Conservation (phyloP, 2,797 vertebrate genomes). For the Scolopax rusticola region DNA sequence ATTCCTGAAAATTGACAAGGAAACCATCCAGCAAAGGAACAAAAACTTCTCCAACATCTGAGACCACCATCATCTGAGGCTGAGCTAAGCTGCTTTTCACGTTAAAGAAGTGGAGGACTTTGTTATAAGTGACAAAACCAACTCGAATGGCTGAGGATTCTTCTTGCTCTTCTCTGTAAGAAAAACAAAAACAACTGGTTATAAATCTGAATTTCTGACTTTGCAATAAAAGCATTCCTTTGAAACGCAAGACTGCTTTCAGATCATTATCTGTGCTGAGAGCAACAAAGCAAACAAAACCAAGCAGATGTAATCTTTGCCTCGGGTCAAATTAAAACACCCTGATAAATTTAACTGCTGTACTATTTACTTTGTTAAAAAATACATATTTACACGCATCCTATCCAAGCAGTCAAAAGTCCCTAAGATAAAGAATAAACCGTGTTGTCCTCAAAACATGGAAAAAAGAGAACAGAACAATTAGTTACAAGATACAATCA, state of each 20-base stretch:
- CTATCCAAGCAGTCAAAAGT: not conserved
- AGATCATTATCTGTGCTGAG: not conserved
- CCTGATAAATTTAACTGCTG: not conserved
- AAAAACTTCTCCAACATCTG: constrained; percentile 93
- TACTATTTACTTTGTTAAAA: not conserved
- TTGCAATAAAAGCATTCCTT: not conserved
- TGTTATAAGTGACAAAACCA: constrained; percentile 97
- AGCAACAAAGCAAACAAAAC: not conserved
- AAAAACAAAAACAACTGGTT: not conserved
- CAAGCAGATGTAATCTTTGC: not conserved
- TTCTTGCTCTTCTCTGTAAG: constrained; percentile 86
- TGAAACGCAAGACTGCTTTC: not conserved
- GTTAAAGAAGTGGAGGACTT: constrained; percentile 97
- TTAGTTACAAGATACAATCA: not conserved
- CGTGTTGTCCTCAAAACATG: not conserved
- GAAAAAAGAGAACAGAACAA: not conserved
- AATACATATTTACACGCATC: not conserved
- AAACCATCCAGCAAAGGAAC: constrained; percentile 96
- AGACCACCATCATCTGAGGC: constrained; percentile 99
- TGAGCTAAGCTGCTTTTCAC: constrained; percentile 95
- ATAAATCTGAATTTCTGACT: not conserved
- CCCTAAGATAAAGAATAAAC: not conserved
- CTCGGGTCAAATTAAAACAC: not conserved
- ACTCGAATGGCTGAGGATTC: constrained; percentile 88
- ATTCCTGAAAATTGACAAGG: constrained; percentile 93